Evolutionary conservation across 2,113 vertebrate species (phyloP).

Genomic region (Morone saxatilis): DNA sequence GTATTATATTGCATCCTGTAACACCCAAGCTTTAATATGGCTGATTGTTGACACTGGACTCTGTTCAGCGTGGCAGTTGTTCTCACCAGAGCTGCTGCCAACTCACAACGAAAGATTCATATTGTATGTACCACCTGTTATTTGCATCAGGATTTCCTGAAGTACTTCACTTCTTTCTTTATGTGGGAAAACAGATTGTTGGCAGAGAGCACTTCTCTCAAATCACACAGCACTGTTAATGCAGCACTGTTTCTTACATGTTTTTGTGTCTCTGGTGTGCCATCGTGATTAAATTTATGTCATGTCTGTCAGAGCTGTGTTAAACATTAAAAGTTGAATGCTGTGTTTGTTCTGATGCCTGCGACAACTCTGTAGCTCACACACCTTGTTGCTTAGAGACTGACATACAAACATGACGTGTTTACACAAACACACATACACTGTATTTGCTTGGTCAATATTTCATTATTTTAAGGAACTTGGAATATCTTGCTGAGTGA

Average conservation of each 20-base stretch:
- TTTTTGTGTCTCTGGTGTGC: conserved; percentile 29
- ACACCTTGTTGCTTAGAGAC: conserved; percentile 31
- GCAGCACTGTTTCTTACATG: conserved; percentile 10
- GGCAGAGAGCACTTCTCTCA: conserved; percentile 30
- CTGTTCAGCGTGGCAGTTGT: conserved; percentile 60
- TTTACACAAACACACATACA: background rate
- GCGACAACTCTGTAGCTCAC: background rate
- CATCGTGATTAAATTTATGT: conserved; percentile 1
- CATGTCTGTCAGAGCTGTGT: background rate
- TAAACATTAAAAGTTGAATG: conserved; percentile 25
- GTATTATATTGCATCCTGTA: conserved; percentile 50
- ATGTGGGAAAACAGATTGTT: conserved; percentile 59
- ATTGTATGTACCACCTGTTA: conserved; percentile 68
- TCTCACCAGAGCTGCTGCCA: conserved; percentile 62
- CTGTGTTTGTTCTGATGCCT: conserved; percentile 4
- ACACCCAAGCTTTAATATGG: conserved; percentile 48
- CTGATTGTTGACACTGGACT: conserved; percentile 53
- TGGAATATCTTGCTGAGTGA: background rate
- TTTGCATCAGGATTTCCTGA: conserved; percentile 68
- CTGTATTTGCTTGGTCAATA: conserved; percentile 15
- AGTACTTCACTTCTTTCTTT: conserved; percentile 43
- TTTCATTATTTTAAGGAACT: conserved; percentile 19
- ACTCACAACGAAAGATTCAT: conserved; percentile 27
- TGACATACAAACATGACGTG: background rate
- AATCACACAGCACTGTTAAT: conserved; percentile 25